phyloP scores from a whole-genome alignment of 2,888 invertebrate genomes.

The Pandemis cinnamomeana region DNA sequence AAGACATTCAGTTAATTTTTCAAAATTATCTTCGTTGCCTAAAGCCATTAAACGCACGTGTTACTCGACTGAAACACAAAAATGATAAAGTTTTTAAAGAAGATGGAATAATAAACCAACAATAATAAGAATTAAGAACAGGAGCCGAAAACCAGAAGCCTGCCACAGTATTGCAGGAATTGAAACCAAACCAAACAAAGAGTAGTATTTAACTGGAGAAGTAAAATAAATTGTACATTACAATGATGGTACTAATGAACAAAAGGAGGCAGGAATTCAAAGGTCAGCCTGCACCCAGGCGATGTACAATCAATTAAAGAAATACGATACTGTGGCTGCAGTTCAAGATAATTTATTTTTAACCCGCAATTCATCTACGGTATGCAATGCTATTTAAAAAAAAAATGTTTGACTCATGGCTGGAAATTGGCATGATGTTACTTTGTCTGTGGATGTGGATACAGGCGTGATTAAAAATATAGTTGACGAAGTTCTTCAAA shows the following conservation, averaged over 20 bases:
- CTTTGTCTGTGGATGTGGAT: not conserved
- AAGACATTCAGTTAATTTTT: too few species aligned
- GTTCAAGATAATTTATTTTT: conserved; percentile 40
- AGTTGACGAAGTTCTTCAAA: not conserved
- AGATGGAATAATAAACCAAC: not conserved
- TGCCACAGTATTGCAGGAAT: not conserved
- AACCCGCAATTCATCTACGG: conserved; percentile 38
- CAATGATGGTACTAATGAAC: conserved; percentile 70
- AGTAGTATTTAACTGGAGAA: conserved; percentile 42
- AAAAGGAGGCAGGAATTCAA: conserved; percentile 56
- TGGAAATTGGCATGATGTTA: not conserved
- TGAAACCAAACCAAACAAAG: conserved; percentile 34
- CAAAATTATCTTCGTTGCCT: too few species aligned
- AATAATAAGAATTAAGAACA: not conserved
- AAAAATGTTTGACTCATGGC: not conserved
- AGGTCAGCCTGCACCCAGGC: conserved; percentile 53
- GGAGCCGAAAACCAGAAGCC: not conserved
- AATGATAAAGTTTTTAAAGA: not conserved
- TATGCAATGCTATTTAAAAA: conserved; percentile 30
- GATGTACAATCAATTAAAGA: conserved; percentile 61
- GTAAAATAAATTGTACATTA: conserved; percentile 59
- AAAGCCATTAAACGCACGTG: too few species aligned
- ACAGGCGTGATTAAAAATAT: not conserved
- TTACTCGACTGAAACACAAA: too few species aligned
- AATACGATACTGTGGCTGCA: conserved; percentile 48